Percentiles rank a stretch among this genome's conserved stretches.
These are phyloP conservation scores for Polyommatus icarus DNA, from an alignment of 2,888 invertebrate genomes.

Conservation along the genomic window DNA sequence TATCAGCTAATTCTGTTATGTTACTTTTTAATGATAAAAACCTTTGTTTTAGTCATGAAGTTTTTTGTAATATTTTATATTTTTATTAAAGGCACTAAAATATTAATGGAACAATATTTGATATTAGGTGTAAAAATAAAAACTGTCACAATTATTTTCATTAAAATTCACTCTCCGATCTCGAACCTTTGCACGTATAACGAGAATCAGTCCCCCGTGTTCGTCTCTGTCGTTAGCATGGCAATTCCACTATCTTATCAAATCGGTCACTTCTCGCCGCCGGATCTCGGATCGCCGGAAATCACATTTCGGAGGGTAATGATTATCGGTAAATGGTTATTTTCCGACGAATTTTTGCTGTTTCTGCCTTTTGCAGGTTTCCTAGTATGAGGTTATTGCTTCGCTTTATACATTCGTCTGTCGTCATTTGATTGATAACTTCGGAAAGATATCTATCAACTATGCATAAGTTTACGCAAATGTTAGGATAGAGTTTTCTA, in stretches of 20 bases:
- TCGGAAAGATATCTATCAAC: background rate
- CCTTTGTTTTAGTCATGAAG: background rate
- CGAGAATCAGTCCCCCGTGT: background rate
- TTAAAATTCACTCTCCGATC: too few species aligned
- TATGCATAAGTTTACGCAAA: too few species aligned
- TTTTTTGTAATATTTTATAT: background rate
- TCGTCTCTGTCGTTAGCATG: background rate
- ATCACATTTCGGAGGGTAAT: background rate
- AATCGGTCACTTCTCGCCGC: conserved; percentile 3
- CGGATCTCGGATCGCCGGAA: background rate
- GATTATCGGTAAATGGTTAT: background rate
- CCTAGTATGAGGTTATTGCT: background rate
- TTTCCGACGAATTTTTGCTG: background rate
- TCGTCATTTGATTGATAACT: background rate
- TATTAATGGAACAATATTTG: too few species aligned
- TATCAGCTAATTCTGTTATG: too few species aligned
- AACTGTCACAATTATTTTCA: too few species aligned
- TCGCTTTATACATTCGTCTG: background rate
- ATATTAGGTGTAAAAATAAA: too few species aligned
- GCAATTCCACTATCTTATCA: background rate
- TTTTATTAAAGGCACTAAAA: too few species aligned
- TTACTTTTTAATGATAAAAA: background rate
- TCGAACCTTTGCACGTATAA: background rate
- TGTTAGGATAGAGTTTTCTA: too few species aligned
- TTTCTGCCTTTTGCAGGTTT: background rate